These are phyloP conservation scores for Neosilurus mollespiculum DNA, from an alignment of 2,797 vertebrate genomes.

Conservation along the genomic window DNA sequence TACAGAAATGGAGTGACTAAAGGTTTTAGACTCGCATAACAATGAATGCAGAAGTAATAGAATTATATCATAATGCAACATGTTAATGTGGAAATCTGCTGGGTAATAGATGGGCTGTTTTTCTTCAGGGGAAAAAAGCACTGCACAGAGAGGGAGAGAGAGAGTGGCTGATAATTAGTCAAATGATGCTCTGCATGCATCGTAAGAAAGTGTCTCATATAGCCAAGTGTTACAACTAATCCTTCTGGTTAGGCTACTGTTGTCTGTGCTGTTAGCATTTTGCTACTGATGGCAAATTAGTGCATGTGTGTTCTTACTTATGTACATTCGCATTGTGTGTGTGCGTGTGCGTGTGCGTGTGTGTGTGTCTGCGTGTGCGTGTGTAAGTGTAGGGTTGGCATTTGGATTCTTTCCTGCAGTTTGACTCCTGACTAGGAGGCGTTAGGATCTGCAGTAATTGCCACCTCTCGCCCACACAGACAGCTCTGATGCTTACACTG, in stretches of 20 bases:
- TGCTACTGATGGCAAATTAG: constrained; percentile 21
- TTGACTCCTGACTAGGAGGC: constrained; percentile 45
- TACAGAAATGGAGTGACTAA: background rate
- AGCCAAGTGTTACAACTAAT: constrained; percentile 14
- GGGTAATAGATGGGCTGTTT: background rate
- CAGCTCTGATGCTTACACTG: constrained; percentile 46
- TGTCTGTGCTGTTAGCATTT: constrained; percentile 28
- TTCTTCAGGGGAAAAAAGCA: background rate
- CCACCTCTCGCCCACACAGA: constrained; percentile 57
- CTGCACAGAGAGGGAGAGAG: background rate
- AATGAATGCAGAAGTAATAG: background rate
- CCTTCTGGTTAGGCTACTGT: constrained; percentile 4
- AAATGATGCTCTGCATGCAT: constrained; percentile 6
- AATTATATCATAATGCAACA: constrained; percentile 16
- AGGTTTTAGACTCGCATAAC: background rate
- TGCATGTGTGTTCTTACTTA: constrained; percentile 7
- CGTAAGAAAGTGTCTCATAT: constrained; percentile 5
- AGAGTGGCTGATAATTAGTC: constrained; percentile 20
- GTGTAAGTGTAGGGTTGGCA: constrained; percentile 2
- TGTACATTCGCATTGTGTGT: constrained; percentile 21
- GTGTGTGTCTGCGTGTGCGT: constrained; percentile 16
- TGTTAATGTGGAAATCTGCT: constrained; percentile 16
- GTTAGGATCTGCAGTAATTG: constrained; percentile 55
- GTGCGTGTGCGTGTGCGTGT: background rate
- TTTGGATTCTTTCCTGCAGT: constrained; percentile 42